These are phyloP conservation scores for Geococcyx californianus DNA, from an alignment of 2,113 vertebrate species.

Conservation along the genomic window DNA sequence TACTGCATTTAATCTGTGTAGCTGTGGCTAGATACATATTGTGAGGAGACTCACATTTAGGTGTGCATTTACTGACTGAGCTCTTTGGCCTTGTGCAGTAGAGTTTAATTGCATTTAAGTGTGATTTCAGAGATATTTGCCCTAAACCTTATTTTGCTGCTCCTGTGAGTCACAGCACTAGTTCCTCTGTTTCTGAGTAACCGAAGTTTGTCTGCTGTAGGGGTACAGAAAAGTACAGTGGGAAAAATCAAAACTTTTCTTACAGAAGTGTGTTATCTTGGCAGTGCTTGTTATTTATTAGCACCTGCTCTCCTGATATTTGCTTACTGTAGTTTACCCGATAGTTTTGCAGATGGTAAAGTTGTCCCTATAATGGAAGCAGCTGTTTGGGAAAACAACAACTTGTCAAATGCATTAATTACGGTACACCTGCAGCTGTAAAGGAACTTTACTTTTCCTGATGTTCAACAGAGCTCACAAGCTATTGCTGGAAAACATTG, in stretches of 20 bases:
- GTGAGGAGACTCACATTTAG: neutral
- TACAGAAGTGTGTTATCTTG: neutral
- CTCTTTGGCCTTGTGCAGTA: neutral
- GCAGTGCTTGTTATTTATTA: constrained; percentile 31
- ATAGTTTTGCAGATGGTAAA: constrained; percentile 58
- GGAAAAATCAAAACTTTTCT: neutral
- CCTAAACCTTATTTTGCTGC: neutral
- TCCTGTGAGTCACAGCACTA: neutral
- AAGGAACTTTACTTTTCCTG: constrained; percentile 48
- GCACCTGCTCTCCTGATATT: constrained; percentile 67
- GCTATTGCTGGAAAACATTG: neutral
- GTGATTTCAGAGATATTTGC: neutral
- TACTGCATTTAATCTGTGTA: neutral
- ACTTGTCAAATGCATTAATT: constrained; percentile 58
- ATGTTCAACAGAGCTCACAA: neutral
- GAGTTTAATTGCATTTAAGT: neutral
- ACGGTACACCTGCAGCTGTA: constrained; percentile 17
- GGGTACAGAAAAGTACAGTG: neutral
- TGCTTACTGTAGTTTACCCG: constrained; percentile 55
- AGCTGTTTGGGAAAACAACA: constrained; percentile 62
- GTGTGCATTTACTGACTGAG: neutral
- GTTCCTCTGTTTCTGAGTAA: neutral
- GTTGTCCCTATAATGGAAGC: constrained; percentile 49
- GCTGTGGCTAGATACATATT: neutral
- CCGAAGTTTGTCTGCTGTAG: neutral